Percentiles rank a stretch among this genome's conserved stretches.
phyloP scores from a whole-genome alignment of 64 coral and sea anemone species.

The Porites australiensis region DNA sequence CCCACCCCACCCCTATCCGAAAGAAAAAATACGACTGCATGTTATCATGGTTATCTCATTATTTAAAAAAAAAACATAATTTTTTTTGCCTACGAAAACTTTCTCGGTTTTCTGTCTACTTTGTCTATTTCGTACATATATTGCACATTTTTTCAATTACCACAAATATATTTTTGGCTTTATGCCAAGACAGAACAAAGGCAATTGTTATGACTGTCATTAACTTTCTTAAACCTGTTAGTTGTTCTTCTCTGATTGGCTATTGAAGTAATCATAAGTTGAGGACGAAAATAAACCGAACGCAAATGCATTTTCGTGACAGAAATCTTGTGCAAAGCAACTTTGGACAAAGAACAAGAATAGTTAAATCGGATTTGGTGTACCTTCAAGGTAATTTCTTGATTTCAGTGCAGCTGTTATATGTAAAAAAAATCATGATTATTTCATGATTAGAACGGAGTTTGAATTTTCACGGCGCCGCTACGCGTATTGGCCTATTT shows the following conservation, averaged over 20 bases:
- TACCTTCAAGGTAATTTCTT: background rate
- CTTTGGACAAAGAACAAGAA: background rate
- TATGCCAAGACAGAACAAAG: background rate
- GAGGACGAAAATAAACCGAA: background rate
- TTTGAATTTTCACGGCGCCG: background rate
- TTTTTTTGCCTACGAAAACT: no score
- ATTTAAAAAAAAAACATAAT: no score
- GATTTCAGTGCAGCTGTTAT: background rate
- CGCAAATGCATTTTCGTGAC: conserved; percentile 19
- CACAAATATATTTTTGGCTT: no score
- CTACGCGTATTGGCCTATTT: background rate
- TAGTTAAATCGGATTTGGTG: background rate
- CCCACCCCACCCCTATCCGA: no score
- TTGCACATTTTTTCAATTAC: no score
- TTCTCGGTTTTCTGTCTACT: no score
- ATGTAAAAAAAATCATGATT: background rate
- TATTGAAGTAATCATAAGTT: background rate
- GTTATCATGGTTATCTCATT: no score
- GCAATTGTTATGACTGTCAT: background rate
- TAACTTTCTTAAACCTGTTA: background rate
- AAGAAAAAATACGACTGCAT: no score
- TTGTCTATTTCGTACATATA: no score
- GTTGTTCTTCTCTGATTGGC: conserved; percentile 14
- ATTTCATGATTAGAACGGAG: background rate
- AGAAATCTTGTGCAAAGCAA: background rate